These are phyloP conservation scores for Heloderma charlesbogerti DNA, from an alignment of 2,113 vertebrate genomes.

Conservation along the genomic window DNA sequence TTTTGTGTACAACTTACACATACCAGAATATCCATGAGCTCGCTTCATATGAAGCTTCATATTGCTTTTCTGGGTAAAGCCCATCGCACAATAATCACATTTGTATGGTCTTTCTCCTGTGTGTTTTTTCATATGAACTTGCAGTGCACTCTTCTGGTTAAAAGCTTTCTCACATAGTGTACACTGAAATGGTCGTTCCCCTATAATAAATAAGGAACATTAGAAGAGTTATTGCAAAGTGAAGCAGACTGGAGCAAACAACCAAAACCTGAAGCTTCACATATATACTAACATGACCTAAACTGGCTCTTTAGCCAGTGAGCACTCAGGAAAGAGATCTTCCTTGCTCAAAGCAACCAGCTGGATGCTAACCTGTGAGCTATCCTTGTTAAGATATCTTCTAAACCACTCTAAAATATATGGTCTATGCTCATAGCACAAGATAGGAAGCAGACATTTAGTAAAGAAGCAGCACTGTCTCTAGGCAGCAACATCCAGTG, in stretches of 20 bases:
- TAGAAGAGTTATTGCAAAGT: not conserved
- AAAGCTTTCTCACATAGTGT: constrained; percentile 94
- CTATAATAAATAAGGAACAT: constrained; percentile 68
- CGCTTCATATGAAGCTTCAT: constrained; percentile 98
- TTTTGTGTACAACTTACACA: constrained; percentile 9
- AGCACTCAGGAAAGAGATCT: not conserved
- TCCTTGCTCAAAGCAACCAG: not conserved
- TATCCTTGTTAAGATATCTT: too few species aligned
- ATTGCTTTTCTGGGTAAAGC: constrained; percentile 99
- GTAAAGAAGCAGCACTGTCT: too few species aligned
- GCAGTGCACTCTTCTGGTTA: constrained; percentile 98
- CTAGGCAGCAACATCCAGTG: too few species aligned
- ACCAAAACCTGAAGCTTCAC: not conserved
- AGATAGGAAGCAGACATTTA: too few species aligned
- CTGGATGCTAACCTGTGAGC: not conserved
- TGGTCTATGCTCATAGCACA: too few species aligned
- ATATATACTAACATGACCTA: not conserved
- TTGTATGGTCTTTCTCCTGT: constrained; percentile 96
- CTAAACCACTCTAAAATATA: too few species aligned
- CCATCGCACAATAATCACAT: constrained; percentile 92
- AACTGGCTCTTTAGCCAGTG: not conserved
- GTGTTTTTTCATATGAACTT: constrained; percentile 98
- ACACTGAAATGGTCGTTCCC: constrained; percentile 95
- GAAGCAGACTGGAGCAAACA: not conserved
- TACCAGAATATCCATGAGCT: constrained; percentile 88